Base-by-base conservation (phyloP, 1,140 invertebrate genomes). In the Callitettix versicolor region DNA sequence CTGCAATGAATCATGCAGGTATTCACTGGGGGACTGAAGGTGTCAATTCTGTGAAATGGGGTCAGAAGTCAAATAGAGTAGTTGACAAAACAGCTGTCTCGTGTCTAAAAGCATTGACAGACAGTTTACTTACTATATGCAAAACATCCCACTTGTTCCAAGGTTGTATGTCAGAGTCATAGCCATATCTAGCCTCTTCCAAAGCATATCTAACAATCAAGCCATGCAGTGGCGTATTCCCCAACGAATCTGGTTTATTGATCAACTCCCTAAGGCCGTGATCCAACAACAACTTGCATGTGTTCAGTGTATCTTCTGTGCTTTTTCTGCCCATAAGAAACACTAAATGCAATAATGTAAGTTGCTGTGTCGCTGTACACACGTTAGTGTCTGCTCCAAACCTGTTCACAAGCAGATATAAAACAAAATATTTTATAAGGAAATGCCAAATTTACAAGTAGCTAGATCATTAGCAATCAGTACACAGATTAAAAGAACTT, bases 111-210 rank as follows among this genome's bases (percentile, higher is more conserved):
- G n/a, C n/a, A n/a, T n/a, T n/a, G n/a, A n/a, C n/a, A n/a, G n/a
- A n/a, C n/a, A n/a, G n/a, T n/a, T n/a, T 65, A 55, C 69, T 62
- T 3, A 84, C 79, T 54, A 85, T 70, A 65, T 82, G 80, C 30
- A 85, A 64, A 52, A 84, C 77, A 62, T 84, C 82, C 80, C 80
- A 84, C 65, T 83, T 84, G 59, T 80, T 84, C 81, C 81, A 84
- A 6, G 71, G 72, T 22, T 65, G 62, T 30, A 61, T 62, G 24
- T 65, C 64, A 59, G 77, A 76, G 58, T 79, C 76, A 59, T 82
- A 82, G 7, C 81, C 80, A 64, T 81, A 83, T 20, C 78, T 71
- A 15, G 79, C 78, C 67, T 86, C 83, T 67, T 85, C 82, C 53
- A 85, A 58, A 1, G 83, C 80, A 69, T 85, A 85, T 42, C 55